phyloP scores from a whole-genome alignment of 2,113 vertebrate species.

The Megalops atlanticus region DNA sequence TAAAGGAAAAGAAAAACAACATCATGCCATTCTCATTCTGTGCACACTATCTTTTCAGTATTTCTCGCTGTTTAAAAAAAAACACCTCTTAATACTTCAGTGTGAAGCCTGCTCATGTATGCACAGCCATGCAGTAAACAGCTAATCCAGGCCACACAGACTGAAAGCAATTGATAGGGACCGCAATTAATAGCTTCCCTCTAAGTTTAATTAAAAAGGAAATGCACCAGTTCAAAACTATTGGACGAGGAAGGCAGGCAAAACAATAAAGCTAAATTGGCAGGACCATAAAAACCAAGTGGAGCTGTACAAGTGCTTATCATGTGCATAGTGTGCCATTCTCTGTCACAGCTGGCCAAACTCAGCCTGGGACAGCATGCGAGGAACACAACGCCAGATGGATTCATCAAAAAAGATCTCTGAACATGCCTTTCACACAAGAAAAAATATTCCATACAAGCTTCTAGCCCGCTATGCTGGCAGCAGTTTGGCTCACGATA shows the following conservation, averaged over 20 bases:
- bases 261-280: not conserved
- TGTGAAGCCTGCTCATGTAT: not conserved
- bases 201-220: slow-evolving; percentile 17
- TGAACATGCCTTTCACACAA: too few species aligned
- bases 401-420: too few species aligned
- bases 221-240: slow-evolving; percentile 6
- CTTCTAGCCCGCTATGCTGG: too few species aligned
- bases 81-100: not conserved
- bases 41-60: not conserved
- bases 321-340: too few species aligned
- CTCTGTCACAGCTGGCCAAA: too few species aligned
- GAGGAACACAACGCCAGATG: too few species aligned
- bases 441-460: too few species aligned
- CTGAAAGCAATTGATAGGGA: not conserved
- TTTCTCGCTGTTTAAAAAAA: not conserved
- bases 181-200: slow-evolving; percentile 21
- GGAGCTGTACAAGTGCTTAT: too few species aligned
- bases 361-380: too few species aligned
- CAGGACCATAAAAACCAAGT: not conserved
- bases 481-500: too few species aligned
- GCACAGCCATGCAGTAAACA: not conserved
- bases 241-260: not conserved
- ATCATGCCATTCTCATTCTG: not conserved
- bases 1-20: not conserved
- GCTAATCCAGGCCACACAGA: not conserved